Evolutionary conservation across 2,113 vertebrate species (phyloP).

Genomic region (Neogobius melanostomus): DNA sequence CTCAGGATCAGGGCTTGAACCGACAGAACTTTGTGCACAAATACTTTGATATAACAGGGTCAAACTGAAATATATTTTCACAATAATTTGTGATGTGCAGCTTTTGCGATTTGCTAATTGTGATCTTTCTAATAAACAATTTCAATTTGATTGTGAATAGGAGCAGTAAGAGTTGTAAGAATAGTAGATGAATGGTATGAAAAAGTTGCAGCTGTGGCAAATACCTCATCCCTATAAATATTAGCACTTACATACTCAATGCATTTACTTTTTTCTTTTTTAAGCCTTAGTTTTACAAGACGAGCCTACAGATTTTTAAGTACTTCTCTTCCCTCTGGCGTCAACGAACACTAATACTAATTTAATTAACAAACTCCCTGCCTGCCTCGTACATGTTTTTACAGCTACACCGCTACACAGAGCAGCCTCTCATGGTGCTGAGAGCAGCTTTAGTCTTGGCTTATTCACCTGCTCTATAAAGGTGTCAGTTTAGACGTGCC

Average conservation of each 20-base stretch:
- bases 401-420: slow-evolving; percentile 52
- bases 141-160: not conserved
- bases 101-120: too few relatives aligned
- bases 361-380: slow-evolving; percentile 10
- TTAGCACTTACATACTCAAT: too few relatives aligned
- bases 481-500: slow-evolving; percentile 54
- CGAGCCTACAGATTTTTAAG: not conserved
- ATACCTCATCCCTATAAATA: not conserved
- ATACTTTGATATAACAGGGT: too few relatives aligned
- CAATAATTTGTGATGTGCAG: too few relatives aligned
- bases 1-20: too few relatives aligned
- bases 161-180: not conserved
- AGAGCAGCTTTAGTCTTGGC: slow-evolving; percentile 28
- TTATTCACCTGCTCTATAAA: slow-evolving; percentile 57
- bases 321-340: slow-evolving; percentile 1
- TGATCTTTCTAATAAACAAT: too few relatives aligned
- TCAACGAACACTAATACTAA: not conserved
- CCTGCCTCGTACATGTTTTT: slow-evolving; percentile 42
- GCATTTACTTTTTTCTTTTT: not conserved
- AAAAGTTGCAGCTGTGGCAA: not conserved
- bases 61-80: too few relatives aligned
- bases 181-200: not conserved
- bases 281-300: not conserved
- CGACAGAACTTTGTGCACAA: too few relatives aligned
- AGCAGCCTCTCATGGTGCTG: slow-evolving; percentile 55